A percentile compares a stretch with the other conserved stretches of the same genome.
Evolutionary conservation across 2,888 invertebrate genomes (phyloP).

Genomic region (Parnassius glacialis): DNA sequence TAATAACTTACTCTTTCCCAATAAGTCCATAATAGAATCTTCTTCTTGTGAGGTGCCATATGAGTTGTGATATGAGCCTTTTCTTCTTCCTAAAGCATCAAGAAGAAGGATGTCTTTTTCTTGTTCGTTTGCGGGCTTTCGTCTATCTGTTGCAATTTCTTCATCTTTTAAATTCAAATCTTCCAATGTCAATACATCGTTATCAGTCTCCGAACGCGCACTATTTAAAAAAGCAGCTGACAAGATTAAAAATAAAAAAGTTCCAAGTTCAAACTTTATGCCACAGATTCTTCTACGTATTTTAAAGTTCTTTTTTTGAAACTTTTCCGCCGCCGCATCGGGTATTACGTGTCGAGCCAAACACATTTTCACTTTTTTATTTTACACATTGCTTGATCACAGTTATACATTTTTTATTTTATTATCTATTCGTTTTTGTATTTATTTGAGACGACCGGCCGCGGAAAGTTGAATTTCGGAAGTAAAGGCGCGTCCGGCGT

Average conservation of each 20-base stretch:
- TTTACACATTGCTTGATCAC: conserved; percentile 36
- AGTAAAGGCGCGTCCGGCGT: conserved; percentile 52
- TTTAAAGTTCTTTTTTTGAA: conserved; percentile 44
- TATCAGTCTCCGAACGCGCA: conserved; percentile 58
- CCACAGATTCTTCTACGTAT: conserved; percentile 37
- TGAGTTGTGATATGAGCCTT: conserved; percentile 72
- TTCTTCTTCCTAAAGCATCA: conserved; percentile 86
- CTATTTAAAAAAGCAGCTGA: conserved; percentile 18
- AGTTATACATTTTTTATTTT: conserved; percentile 40
- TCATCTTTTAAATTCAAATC: conserved; percentile 62
- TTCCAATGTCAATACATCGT: conserved; percentile 70
- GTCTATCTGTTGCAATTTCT: conserved; percentile 55
- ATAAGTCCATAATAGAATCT: conserved; percentile 89
- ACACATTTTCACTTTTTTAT: conserved; percentile 46
- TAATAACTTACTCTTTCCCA: conserved; percentile 88
- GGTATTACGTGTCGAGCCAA: conserved; percentile 36
- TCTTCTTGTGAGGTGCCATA: conserved; percentile 74
- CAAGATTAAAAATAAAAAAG: conserved; percentile 50
- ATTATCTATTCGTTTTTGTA: conserved; percentile 32
- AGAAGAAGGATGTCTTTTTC: conserved; percentile 88
- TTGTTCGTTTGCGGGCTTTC: conserved; percentile 82
- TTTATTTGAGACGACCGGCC: conserved; percentile 51
- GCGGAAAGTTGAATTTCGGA: conserved; percentile 63
- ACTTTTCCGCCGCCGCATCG: conserved; percentile 53
- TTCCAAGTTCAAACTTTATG: conserved; percentile 33